Evolutionary conservation across 2,888 invertebrate species (phyloP).

Genomic region (Andrena bicolor): DNA sequence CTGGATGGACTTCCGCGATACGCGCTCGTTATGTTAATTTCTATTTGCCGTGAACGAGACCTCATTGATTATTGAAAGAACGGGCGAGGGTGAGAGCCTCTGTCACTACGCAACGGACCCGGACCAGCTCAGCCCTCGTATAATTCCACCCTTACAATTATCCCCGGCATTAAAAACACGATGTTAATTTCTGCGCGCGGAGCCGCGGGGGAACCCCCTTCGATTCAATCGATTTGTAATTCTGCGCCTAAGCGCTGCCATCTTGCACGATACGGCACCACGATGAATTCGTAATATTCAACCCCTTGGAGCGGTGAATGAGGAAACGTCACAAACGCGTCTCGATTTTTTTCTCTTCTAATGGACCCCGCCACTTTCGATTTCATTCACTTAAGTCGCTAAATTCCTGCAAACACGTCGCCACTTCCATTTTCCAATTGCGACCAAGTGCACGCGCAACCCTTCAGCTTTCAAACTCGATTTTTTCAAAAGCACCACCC

Average conservation of each 20-base stretch:
- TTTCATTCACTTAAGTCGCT: neutral
- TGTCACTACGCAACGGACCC: constrained; percentile 77
- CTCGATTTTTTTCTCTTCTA: neutral
- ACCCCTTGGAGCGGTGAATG: neutral
- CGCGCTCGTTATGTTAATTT: constrained; percentile 35
- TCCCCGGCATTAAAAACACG: constrained; percentile 84
- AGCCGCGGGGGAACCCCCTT: constrained; percentile 76
- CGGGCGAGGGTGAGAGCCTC: constrained; percentile 74
- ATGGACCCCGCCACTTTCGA: neutral
- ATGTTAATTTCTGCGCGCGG: constrained; percentile 83
- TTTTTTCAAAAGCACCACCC: neutral
- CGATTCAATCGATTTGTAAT: constrained; percentile 84
- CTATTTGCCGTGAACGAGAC: neutral
- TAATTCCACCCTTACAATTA: constrained; percentile 85
- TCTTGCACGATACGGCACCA: constrained; percentile 68
- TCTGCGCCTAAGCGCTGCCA: constrained; percentile 78
- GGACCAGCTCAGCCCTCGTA: constrained; percentile 78
- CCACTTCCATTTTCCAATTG: too few relatives aligned
- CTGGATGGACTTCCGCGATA: neutral
- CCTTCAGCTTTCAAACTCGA: neutral
- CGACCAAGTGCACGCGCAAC: too few relatives aligned
- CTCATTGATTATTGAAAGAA: constrained; percentile 51
- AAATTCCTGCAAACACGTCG: too few relatives aligned
- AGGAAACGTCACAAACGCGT: neutral
- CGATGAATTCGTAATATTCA: constrained; percentile 65